Percentiles rank a stretch among this genome's conserved stretches.
These are phyloP conservation scores for Columba livia DNA, from an alignment of 2,113 vertebrate genomes.

Conservation along the genomic window DNA sequence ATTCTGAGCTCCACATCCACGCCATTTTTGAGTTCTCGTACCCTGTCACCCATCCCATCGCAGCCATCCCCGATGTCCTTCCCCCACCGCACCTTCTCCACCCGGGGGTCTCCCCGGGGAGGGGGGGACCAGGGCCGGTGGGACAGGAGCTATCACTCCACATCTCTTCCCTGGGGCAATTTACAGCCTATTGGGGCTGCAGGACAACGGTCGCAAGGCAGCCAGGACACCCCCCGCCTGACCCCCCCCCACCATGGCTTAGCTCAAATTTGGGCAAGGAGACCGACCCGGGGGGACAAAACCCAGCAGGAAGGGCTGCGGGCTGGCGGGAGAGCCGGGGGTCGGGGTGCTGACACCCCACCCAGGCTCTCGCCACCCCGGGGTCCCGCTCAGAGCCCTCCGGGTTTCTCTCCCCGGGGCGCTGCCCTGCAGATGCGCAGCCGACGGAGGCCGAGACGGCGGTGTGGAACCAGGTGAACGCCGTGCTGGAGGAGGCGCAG, in stretches of 20 bases:
- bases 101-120: slow-evolving; percentile 1
- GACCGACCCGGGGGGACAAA: neutral
- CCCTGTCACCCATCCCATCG: slow-evolving; percentile 24
- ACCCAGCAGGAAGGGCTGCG: neutral
- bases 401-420: slow-evolving; percentile 34
- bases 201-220: neutral
- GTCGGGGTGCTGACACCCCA: neutral
- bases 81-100: neutral
- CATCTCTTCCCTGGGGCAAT: neutral
- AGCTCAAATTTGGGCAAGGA: too few relatives aligned
- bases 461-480: slow-evolving; percentile 94
- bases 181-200: neutral
- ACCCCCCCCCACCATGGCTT: too few relatives aligned
- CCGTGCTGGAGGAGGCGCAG: slow-evolving; percentile 90
- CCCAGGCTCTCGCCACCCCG: neutral
- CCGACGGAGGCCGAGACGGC: slow-evolving; percentile 91
- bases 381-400: slow-evolving; percentile 44
- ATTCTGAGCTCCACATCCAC: slow-evolving; percentile 51
- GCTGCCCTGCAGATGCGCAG: slow-evolving; percentile 84
- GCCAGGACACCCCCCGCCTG: neutral
- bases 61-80: slow-evolving; percentile 24
- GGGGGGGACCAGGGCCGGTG: neutral
- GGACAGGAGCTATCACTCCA: neutral
- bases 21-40: slow-evolving; percentile 48
- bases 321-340: slow-evolving; percentile 3